Percentiles rank a stretch among this genome's conserved stretches.
Evolutionary conservation across 53 echinoderm and acorn worm species (phyloP).

Genomic region (Hippasteria phrygiana): DNA sequence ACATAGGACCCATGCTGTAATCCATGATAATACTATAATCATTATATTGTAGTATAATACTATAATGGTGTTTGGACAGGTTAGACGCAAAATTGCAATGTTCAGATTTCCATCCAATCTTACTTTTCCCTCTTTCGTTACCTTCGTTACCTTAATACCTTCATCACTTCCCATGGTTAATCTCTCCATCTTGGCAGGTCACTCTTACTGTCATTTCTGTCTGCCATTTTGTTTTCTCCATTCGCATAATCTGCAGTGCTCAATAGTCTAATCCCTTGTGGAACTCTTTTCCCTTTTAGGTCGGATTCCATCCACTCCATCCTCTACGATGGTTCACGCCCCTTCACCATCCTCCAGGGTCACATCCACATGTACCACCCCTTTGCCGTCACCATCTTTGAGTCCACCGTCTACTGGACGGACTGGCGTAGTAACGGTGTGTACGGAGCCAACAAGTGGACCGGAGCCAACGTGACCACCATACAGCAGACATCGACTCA

Average conservation of each 20-base stretch:
- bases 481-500: slow-evolving; percentile 92
- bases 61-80: too few relatives aligned
- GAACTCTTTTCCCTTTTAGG: slow-evolving; percentile 28
- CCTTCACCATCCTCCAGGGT: slow-evolving; percentile 79
- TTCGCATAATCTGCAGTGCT: background rate
- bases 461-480: slow-evolving; percentile 79
- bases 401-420: slow-evolving; percentile 91
- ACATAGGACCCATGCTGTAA: too few relatives aligned
- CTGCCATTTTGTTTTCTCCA: too few relatives aligned
- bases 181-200: too few relatives aligned
- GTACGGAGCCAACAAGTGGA: slow-evolving; percentile 91
- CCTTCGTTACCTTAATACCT: too few relatives aligned
- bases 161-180: too few relatives aligned
- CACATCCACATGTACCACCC: slow-evolving; percentile 86
- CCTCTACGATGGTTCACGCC: slow-evolving; percentile 75
- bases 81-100: too few relatives aligned
- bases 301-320: slow-evolving; percentile 96
- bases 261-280: background rate
- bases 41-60: too few relatives aligned
- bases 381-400: slow-evolving; percentile 95
- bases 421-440: slow-evolving; percentile 96
- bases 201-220: too few relatives aligned
- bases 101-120: too few relatives aligned
- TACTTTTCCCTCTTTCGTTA: too few relatives aligned
- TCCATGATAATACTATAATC: too few relatives aligned